Evolutionary conservation across 2,113 vertebrate species (phyloP), one percentile per base, ranked within the genome.

Genomic region (Eretmochelys imbricata): DNA sequence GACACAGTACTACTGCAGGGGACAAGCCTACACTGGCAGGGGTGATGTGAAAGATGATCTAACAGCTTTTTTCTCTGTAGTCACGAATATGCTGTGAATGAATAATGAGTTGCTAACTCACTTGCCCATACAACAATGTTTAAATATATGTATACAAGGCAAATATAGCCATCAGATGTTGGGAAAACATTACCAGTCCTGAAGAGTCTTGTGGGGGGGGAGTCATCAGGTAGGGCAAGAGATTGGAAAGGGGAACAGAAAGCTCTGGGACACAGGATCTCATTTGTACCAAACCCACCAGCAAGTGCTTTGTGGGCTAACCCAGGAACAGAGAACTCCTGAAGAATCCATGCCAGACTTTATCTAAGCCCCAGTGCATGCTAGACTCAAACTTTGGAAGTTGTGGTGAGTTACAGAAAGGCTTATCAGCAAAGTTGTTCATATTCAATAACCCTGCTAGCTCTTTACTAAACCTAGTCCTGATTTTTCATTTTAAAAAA

Each of bases 241-340:
- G 42, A 22, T 54, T 85, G 80, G 46, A n/a, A 79, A 20, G 85
- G 88, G 42, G 88, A 29, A 55, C 42, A 89, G 89, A 84, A 8
- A 59, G 4, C 6, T 80, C 9, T 25, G 17, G 5, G 7, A 8
- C 65, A 22, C 16, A 38, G 65, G 65, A 72, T 35, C 19, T 72
- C 35, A 19, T 35, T 69, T 69, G 62, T 69, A 69, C 35, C 62
- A 69, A 69, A 69, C 17, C 62, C 31, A 69, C 62, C 59, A 69
- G 62, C 35, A 69, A 69, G 35, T 69, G 14, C 35, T 69, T 35
- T n/a, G 35, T n/a, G 35, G 35, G 16, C 62, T 69, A n/a, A 69
- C 35, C n/a, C 65, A 72, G 65, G n/a, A 38, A n/a, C n/a, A 72
- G n/a, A 72, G 16, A 72, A n/a, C 82, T 48, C 53, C 75, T 79